Evolutionary conservation across 2,797 vertebrate genomes (phyloP).

Genomic region (Tachyglossus aculeatus): DNA sequence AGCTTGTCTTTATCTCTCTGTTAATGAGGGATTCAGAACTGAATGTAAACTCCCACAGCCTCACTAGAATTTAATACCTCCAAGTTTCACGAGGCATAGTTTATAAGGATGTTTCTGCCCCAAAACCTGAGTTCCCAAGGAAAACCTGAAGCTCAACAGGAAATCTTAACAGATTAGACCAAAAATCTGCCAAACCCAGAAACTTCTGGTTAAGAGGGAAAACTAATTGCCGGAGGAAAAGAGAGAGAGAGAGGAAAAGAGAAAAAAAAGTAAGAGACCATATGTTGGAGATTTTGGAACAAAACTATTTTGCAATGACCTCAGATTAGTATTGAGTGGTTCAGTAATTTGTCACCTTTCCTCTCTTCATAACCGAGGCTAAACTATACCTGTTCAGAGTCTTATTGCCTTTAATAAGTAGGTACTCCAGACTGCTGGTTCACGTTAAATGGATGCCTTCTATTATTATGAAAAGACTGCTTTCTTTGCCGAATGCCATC

Average conservation of each 20-base stretch:
- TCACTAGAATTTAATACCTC: neutral
- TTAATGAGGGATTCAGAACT: neutral
- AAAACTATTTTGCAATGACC: too few relatives aligned
- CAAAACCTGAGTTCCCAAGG: neutral
- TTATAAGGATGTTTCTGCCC: too few relatives aligned
- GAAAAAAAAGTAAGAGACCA: too few relatives aligned
- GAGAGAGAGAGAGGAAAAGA: too few relatives aligned
- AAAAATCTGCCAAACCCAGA: too few relatives aligned
- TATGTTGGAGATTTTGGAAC: too few relatives aligned
- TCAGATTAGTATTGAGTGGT: too few relatives aligned
- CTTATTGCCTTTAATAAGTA: neutral
- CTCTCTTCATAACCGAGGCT: neutral
- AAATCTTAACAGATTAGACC: neutral
- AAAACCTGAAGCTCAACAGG: neutral
- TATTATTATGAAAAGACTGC: neutral
- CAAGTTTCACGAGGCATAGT: neutral
- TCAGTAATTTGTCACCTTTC: neutral
- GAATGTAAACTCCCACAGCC: neutral
- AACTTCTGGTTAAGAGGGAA: too few relatives aligned
- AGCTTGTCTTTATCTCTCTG: neutral
- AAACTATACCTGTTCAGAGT: neutral
- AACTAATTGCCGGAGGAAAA: too few relatives aligned
- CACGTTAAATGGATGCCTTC: neutral
- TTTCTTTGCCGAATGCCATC: neutral
- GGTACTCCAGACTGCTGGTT: too few relatives aligned